Evolutionary conservation across 2,797 vertebrate genomes (phyloP).

Genomic region (Sandelia bainsii): DNA sequence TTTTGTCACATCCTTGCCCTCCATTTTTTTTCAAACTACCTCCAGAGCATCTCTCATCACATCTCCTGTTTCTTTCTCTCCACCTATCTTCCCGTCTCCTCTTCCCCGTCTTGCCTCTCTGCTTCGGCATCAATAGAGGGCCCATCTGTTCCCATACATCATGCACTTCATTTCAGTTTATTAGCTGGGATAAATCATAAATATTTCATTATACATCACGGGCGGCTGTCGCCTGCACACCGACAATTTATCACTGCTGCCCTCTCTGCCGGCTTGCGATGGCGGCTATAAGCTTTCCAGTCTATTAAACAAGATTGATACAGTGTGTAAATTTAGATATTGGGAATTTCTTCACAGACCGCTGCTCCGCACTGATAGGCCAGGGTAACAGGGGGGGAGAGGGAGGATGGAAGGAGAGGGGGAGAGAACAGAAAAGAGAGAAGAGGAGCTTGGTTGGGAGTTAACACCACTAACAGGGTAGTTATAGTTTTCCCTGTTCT

Average conservation of each 20-base stretch:
- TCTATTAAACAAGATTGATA: conserved; percentile 97
- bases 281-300: conserved; percentile 88
- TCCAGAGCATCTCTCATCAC: conserved; percentile 69
- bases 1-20: conserved; percentile 48
- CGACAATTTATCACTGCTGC: conserved; percentile 91
- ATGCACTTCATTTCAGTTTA: conserved; percentile 94
- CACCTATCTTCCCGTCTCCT: conserved; percentile 70
- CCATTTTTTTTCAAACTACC: conserved; percentile 48
- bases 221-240: conserved; percentile 85
- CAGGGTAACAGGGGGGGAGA: conserved; percentile 60
- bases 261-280: conserved; percentile 85
- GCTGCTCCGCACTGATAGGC: conserved; percentile 87
- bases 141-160: conserved; percentile 94
- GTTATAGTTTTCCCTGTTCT: conserved; percentile 64
- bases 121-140: conserved; percentile 85
- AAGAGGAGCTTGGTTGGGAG: conserved; percentile 69
- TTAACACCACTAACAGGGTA: conserved; percentile 77
- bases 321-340: conserved; percentile 92
- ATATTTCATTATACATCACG: conserved; percentile 94
- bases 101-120: conserved; percentile 65
- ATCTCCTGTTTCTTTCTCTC: conserved; percentile 63
- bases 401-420: conserved; percentile 38
- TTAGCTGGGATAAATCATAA: conserved; percentile 98
- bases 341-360: conserved; percentile 90
- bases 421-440: conserved; percentile 34